Conservation (phyloP, 2,797 vertebrate genomes). For the Poeciliopsis paucimaculata region DNA sequence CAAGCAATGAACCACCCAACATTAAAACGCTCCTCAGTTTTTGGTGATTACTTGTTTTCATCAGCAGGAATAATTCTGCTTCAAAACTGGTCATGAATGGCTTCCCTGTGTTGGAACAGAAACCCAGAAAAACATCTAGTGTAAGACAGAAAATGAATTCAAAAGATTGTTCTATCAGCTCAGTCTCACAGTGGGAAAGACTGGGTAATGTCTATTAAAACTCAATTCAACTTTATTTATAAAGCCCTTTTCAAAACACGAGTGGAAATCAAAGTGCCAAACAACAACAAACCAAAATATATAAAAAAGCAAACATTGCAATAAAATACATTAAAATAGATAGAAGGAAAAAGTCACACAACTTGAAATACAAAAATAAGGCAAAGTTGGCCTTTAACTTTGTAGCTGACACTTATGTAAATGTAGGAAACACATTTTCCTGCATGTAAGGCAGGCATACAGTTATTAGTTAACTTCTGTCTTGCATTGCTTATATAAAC, state of each 20-base stretch:
- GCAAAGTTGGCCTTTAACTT: not conserved
- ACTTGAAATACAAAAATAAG: not conserved
- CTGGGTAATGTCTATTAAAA: not conserved
- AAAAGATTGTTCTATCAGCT: not conserved
- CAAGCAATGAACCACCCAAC: conserved; percentile 29
- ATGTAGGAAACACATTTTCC: not conserved
- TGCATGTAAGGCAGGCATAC: not conserved
- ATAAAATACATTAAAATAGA: not conserved
- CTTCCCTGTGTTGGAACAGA: conserved; percentile 13
- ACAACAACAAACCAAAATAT: not conserved
- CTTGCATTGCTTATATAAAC: conserved; percentile 20
- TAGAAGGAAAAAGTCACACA: not conserved
- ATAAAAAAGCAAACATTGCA: not conserved
- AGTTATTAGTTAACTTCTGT: conserved; percentile 1
- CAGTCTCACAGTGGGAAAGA: not conserved
- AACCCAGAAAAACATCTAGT: conserved; percentile 27
- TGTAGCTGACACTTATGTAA: not conserved
- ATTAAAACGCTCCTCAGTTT: conserved; percentile 3
- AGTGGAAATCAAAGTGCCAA: conserved; percentile 2
- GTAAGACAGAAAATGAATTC: conserved; percentile 28
- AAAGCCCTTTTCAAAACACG: not conserved
- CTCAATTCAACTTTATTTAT: not conserved
- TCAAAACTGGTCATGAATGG: not conserved
- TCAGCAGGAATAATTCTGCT: conserved; percentile 3
- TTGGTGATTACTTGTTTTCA: conserved; percentile 28